A percentile compares a stretch with the other conserved stretches of the same genome.
phyloP scores from a whole-genome alignment of 2,113 vertebrate genomes.

The Turdus rufiventris region DNA sequence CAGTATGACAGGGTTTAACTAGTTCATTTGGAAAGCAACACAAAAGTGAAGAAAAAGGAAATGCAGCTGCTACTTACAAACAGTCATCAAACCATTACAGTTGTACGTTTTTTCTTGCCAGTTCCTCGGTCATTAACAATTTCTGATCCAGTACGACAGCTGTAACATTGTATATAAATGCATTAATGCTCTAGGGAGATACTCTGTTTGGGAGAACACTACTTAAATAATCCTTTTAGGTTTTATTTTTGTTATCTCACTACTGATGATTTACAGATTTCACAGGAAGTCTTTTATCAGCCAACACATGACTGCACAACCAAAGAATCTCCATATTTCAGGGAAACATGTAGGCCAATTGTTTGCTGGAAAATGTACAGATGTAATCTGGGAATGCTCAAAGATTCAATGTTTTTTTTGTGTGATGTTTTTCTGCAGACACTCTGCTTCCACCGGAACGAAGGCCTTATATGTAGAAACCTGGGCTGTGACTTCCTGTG shows the following conservation, averaged over 20 bases:
- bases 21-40: background rate
- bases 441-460: slow-evolving; percentile 50
- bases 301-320: slow-evolving; percentile 66
- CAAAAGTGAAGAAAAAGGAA: slow-evolving; percentile 24
- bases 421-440: background rate
- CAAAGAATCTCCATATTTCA: slow-evolving; percentile 49
- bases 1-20: background rate
- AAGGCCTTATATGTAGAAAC: slow-evolving; percentile 67
- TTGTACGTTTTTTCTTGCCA: background rate
- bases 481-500: slow-evolving; percentile 16
- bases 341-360: slow-evolving; percentile 46
- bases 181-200: background rate
- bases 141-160: slow-evolving; percentile 30
- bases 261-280: slow-evolving; percentile 73
- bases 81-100: background rate
- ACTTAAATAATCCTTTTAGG: slow-evolving; percentile 34
- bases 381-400: slow-evolving; percentile 68
- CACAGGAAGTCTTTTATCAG: slow-evolving; percentile 42
- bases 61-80: slow-evolving; percentile 33
- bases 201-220: background rate
- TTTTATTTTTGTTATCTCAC: slow-evolving; percentile 41
- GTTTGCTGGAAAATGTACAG: slow-evolving; percentile 67
- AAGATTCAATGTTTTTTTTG: background rate
- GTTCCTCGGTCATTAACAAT: background rate
- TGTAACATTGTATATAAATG: slow-evolving; percentile 1